Evolutionary conservation across 1,140 invertebrate species (phyloP).

Genomic region (Macrobrachium nipponense): DNA sequence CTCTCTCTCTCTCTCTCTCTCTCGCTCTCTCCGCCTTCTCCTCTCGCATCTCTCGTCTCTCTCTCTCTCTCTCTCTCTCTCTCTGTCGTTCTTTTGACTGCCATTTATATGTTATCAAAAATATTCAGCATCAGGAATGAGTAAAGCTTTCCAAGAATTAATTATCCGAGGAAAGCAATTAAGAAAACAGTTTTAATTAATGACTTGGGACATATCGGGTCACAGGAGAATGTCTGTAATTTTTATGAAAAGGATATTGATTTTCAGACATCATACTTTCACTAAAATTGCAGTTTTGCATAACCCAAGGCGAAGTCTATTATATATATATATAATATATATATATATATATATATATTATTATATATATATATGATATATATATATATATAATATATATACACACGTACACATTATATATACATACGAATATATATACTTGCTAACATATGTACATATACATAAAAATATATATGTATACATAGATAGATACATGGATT

Average conservation of each 20-base stretch:
- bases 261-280: not conserved
- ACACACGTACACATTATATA: not conserved
- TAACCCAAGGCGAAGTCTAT: not conserved
- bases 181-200: no score
- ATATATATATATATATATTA: not conserved
- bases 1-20: no score
- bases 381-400: constrained; percentile 15
- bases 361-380: constrained; percentile 2
- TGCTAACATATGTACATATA: constrained; percentile 8
- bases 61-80: no score
- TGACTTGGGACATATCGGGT: not conserved
- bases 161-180: not conserved
- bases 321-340: constrained; percentile 19
- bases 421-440: constrained; percentile 1
- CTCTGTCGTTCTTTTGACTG: no score
- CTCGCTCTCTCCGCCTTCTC: no score
- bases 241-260: not conserved
- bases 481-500: no score
- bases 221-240: not conserved
- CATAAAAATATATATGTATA: constrained; percentile 8
- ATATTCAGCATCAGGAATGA: no score
- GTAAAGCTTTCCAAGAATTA: no score
- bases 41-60: no score
- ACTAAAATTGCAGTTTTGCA: not conserved
- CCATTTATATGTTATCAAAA: no score